These are phyloP conservation scores for Cuculus canorus DNA, from an alignment of 2,797 vertebrate genomes.

Conservation along the genomic window DNA sequence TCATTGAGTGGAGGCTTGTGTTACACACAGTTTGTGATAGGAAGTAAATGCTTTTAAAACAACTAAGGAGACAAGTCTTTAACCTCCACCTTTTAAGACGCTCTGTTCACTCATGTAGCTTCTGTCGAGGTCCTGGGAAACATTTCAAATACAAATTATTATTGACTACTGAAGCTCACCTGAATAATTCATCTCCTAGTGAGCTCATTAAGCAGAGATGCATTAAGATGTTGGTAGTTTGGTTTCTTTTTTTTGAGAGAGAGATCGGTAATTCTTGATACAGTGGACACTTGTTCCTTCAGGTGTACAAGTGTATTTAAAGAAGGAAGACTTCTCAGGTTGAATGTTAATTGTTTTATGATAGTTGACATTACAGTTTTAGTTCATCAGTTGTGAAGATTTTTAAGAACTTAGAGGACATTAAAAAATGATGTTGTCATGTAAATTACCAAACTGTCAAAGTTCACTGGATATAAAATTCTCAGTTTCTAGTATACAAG, in stretches of 20 bases:
- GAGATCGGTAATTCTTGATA: neutral
- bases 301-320: slow-evolving; percentile 24
- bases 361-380: neutral
- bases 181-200: slow-evolving; percentile 53
- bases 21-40: slow-evolving; percentile 81
- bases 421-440: neutral
- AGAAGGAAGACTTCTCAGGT: neutral
- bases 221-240: neutral
- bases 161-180: slow-evolving; percentile 30
- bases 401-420: neutral
- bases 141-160: slow-evolving; percentile 55
- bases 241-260: neutral
- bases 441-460: neutral
- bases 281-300: neutral
- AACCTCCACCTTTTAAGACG: slow-evolving; percentile 77
- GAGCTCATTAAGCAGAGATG: slow-evolving; percentile 20
- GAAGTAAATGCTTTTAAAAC: slow-evolving; percentile 85
- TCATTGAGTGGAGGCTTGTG: slow-evolving; percentile 77
- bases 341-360: neutral
- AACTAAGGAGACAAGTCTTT: slow-evolving; percentile 77
- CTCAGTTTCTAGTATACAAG: neutral
- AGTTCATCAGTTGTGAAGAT: neutral
- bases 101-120: slow-evolving; percentile 73
- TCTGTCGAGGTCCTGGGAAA: slow-evolving; percentile 66
- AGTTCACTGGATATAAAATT: neutral